Percentiles rank a stretch among this genome's conserved stretches.
Conservation (phyloP, 2,888 invertebrate genomes). For the Tenthredo livida region DNA sequence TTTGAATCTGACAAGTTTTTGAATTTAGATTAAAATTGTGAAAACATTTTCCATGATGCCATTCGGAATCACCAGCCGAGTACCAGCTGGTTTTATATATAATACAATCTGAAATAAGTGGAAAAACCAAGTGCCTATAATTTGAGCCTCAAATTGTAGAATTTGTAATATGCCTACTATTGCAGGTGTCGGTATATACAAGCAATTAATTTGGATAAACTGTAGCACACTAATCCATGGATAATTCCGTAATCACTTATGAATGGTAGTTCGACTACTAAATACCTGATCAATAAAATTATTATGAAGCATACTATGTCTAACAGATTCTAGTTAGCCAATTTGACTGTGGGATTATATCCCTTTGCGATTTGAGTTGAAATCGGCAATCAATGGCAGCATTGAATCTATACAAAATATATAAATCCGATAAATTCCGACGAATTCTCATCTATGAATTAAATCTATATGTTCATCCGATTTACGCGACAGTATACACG, state of each 20-base stretch:
- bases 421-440: no score
- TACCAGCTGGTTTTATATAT: no score
- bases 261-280: conserved; percentile 15
- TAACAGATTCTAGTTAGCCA: not conserved
- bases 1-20: no score
- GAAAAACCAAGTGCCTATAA: not conserved
- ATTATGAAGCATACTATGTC: not conserved
- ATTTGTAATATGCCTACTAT: not conserved
- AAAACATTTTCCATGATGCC: no score
- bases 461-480: not conserved
- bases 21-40: no score
- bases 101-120: not conserved
- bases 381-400: conserved; percentile 4
- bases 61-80: no score
- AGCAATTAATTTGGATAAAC: conserved; percentile 15
- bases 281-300: conserved; percentile 32
- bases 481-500: not conserved
- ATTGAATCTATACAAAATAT: no score
- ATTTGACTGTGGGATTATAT: conserved; percentile 6
- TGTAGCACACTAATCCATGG: not conserved
- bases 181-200: not conserved
- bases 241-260: conserved; percentile 18
- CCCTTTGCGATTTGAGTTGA: conserved; percentile 14
- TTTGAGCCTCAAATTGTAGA: not conserved
- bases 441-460: no score